Percentiles rank a stretch among this genome's conserved stretches.
Evolutionary conservation across 2,888 invertebrate species (phyloP).

Genomic region (Proisotoma minuta): DNA sequence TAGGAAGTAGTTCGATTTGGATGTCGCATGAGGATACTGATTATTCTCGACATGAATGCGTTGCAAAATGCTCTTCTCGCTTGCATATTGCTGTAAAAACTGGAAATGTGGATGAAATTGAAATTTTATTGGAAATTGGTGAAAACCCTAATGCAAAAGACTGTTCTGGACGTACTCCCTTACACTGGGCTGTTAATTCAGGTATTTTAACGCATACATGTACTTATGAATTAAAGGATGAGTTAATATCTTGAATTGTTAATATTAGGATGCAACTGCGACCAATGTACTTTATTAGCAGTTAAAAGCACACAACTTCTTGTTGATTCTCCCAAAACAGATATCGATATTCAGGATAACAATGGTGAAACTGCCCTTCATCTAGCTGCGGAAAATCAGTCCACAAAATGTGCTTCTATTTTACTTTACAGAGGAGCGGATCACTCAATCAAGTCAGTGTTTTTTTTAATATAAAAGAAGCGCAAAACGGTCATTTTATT

Average conservation of each 20-base stretch:
- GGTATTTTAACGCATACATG: slow-evolving; percentile 25
- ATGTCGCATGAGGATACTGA: slow-evolving; percentile 20
- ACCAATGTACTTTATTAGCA: slow-evolving; percentile 39
- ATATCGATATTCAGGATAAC: slow-evolving; percentile 44
- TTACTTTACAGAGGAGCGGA: slow-evolving; percentile 44
- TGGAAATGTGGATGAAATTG: slow-evolving; percentile 75
- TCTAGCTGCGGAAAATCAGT: slow-evolving; percentile 44
- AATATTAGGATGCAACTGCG: slow-evolving; percentile 40
- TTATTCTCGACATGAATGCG: slow-evolving; percentile 31
- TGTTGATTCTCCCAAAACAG: slow-evolving; percentile 39
- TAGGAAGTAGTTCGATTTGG: slow-evolving; percentile 20
- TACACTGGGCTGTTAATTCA: slow-evolving; percentile 36
- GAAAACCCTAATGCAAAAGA: slow-evolving; percentile 62
- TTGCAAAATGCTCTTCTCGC: slow-evolving; percentile 51
- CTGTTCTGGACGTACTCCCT: slow-evolving; percentile 27
- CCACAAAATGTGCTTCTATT: slow-evolving; percentile 41
- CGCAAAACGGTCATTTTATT: too few relatives aligned
- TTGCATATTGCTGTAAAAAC: slow-evolving; percentile 83
- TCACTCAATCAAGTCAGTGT: slow-evolving; percentile 42
- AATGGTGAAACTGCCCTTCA: slow-evolving; percentile 41
- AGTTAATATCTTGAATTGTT: not conserved
- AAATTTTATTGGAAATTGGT: slow-evolving; percentile 65
- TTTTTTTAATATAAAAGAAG: too few relatives aligned
- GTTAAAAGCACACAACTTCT: slow-evolving; percentile 37
- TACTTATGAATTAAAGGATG: not conserved